Evolutionary conservation across 2,113 vertebrate species (phyloP).

Genomic region (Ammodytes marinus): DNA sequence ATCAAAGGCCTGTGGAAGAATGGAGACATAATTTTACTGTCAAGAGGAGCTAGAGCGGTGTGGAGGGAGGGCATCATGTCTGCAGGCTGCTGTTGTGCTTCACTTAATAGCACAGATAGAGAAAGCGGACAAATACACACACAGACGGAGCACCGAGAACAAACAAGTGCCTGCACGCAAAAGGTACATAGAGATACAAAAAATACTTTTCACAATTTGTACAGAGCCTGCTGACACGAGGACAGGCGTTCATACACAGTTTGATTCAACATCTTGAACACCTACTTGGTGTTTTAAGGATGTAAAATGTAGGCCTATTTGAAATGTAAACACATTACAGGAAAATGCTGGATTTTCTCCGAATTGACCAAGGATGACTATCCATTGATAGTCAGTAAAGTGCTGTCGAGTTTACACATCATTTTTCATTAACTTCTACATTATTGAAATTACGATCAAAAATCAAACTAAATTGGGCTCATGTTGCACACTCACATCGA

Average conservation of each 20-base stretch:
- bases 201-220: slow-evolving; percentile 2
- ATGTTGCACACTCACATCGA: too few relatives aligned
- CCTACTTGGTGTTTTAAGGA: too few relatives aligned
- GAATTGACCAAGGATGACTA: too few relatives aligned
- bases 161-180: slow-evolving; percentile 36
- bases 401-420: too few relatives aligned
- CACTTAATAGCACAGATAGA: slow-evolving; percentile 22
- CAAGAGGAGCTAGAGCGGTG: slow-evolving; percentile 1
- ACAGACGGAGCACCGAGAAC: slow-evolving; percentile 5
- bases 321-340: too few relatives aligned
- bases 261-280: too few relatives aligned
- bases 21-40: slow-evolving; percentile 23
- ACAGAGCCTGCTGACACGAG: not conserved
- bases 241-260: not conserved
- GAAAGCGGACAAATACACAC: slow-evolving; percentile 31
- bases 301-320: too few relatives aligned
- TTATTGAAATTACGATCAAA: too few relatives aligned
- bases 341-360: too few relatives aligned
- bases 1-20: slow-evolving; percentile 56
- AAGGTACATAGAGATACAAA: slow-evolving; percentile 10
- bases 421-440: too few relatives aligned
- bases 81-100: slow-evolving; percentile 54
- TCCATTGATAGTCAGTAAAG: too few relatives aligned
- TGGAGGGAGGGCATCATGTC: slow-evolving; percentile 37
- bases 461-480: too few relatives aligned